These are phyloP conservation scores for Capreolus pygargus DNA, from an alignment of 2,113 vertebrate genomes.

Conservation along the genomic window DNA sequence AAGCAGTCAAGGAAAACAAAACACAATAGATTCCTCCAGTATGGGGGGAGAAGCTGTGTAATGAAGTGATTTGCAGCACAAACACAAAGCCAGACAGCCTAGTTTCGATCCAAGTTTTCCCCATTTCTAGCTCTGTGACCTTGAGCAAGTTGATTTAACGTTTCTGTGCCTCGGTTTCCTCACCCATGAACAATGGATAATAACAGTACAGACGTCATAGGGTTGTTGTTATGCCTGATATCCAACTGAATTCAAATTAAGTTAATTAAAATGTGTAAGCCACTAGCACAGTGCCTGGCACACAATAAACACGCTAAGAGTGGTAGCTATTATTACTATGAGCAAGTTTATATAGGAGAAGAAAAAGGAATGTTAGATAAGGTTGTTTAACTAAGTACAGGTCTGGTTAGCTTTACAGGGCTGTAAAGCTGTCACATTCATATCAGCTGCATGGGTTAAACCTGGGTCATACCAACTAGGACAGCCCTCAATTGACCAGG, in stretches of 20 bases:
- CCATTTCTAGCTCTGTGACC: neutral
- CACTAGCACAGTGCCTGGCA: neutral
- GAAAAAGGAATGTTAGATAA: constrained; percentile 48
- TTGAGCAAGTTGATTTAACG: neutral
- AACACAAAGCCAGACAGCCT: neutral
- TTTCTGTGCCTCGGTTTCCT: neutral
- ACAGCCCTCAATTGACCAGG: neutral
- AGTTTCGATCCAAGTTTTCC: neutral
- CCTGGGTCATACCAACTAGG: constrained; percentile 35
- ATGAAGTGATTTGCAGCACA: neutral
- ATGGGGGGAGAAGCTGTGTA: neutral
- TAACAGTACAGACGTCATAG: neutral
- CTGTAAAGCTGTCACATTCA: constrained; percentile 55
- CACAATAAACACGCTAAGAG: neutral
- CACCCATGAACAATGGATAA: neutral
- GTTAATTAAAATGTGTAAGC: neutral
- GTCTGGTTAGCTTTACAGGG: constrained; percentile 62
- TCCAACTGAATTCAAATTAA: neutral
- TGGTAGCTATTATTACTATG: neutral
- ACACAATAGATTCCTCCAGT: neutral
- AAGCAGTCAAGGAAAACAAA: neutral
- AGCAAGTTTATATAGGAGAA: constrained; percentile 37
- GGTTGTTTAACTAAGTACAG: constrained; percentile 33
- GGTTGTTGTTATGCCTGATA: neutral
- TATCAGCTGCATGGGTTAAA: constrained; percentile 54